Evolutionary conservation across 2,888 invertebrate genomes (phyloP).

Genomic region (Bugulina stolonifera): DNA sequence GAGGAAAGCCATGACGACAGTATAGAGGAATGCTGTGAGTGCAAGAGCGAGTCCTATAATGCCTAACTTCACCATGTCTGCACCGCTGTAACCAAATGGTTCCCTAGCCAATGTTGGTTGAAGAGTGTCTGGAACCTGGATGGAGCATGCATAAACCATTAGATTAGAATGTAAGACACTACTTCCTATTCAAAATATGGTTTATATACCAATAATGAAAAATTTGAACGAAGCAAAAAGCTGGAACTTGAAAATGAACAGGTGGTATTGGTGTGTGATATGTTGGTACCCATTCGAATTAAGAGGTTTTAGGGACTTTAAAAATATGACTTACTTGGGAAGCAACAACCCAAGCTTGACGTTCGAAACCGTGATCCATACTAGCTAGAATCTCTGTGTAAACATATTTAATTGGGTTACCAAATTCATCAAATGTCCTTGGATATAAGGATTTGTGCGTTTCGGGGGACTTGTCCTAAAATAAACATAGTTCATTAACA

Average conservation of each 20-base stretch:
- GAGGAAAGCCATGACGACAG: neutral
- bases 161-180: too few species aligned
- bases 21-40: neutral
- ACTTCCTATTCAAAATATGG: too few species aligned
- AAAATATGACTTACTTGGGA: neutral
- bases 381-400: neutral
- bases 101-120: conserved; percentile 17
- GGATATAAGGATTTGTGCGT: too few species aligned
- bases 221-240: too few species aligned
- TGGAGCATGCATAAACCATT: too few species aligned
- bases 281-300: neutral
- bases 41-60: neutral
- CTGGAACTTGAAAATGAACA: too few species aligned
- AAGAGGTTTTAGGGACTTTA: neutral
- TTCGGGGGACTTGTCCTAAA: too few species aligned
- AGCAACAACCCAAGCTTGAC: conserved; percentile 4
- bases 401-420: neutral
- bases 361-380: neutral
- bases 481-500: too few species aligned
- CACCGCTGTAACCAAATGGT: neutral
- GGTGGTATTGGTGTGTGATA: neutral
- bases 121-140: neutral
- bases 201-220: too few species aligned
- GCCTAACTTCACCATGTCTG: neutral
- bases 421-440: neutral